phyloP scores from a whole-genome alignment of 2,797 vertebrate species.

The Trematomus bernacchii region DNA sequence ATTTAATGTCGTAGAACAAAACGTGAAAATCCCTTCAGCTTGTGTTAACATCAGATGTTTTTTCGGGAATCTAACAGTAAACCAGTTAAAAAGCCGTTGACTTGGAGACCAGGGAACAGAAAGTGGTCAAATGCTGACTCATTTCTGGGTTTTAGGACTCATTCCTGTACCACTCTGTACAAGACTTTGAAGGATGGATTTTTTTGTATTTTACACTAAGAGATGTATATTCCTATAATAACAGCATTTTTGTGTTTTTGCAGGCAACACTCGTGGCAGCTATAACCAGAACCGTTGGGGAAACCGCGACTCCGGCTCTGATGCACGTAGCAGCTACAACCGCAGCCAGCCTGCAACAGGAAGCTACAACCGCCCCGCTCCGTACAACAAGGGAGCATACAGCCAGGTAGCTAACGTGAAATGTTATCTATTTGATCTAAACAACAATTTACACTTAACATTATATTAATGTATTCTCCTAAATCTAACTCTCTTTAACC shows the following conservation, averaged over 20 bases:
- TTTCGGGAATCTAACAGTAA: no score
- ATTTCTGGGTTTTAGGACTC: no score
- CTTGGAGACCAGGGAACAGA: no score
- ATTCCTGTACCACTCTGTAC: not conserved
- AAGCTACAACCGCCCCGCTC: conserved; percentile 80
- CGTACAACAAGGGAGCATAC: conserved; percentile 84
- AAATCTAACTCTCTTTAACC: not conserved
- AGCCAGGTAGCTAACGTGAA: conserved; percentile 69
- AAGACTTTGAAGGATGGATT: not conserved
- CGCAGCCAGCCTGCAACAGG: conserved; percentile 77
- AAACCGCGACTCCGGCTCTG: conserved; percentile 86
- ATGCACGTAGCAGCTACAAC: conserved; percentile 86
- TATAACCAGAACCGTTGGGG: conserved; percentile 92
- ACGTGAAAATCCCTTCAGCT: no score
- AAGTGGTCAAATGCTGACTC: no score
- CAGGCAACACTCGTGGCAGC: conserved; percentile 88
- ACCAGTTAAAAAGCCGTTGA: no score
- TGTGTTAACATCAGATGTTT: no score
- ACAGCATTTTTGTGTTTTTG: not conserved
- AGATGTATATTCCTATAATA: not conserved
- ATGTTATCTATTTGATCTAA: not conserved
- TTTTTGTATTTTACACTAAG: not conserved
- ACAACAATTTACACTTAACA: not conserved
- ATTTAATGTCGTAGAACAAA: no score
- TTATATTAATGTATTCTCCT: not conserved